Base-by-base conservation (phyloP, 1,140 invertebrate genomes). In the Schlechtendalia chinensis region DNA sequence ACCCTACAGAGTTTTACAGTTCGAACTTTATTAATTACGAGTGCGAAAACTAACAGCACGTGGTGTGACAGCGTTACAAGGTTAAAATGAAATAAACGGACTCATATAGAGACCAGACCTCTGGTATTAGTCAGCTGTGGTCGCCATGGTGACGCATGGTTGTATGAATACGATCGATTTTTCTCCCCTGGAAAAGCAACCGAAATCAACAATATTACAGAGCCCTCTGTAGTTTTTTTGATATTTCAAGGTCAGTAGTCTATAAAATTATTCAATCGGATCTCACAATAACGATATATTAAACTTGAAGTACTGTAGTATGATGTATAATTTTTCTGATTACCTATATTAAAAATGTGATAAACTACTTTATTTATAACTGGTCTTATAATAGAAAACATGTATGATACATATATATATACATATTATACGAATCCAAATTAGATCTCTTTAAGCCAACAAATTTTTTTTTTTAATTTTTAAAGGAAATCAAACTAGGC, bases 171-270 rank as follows among this genome's bases (percentile, higher is more conserved):
- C 69, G 47, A 72, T 72, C 69, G 69, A 72, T 72, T 72, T 71
- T 72, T 72, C 69, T 72, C 69, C 69, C 69, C 50, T n/a, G 67
- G 47, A 72, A 54, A 72, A 72, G 47, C 69, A 72, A 72, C 47
- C 50, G 5, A 72, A 72, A 72, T 72, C 50, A 72, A 72, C 69
- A 71, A 71, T 27, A 72, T 24, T 6, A 6, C 16, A 19, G 24
- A 72, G 17, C 69, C 69, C 69, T 72, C 69, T 72, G 69, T 54
- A 72, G 47, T 53, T 29, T 54, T 72, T 72, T 72, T 71, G 27
- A 39, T 29, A 29, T 54, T 72, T 29, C 47, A 72, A 72, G 69
- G 69, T 72, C 69, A 72, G 69, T 72, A 54, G n/a, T 72, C 69
- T 53, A 10, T 29, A n/a, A 29, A 39, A 22, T 11, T 0, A 1